Conservation (phyloP, 1,140 invertebrate genomes). For the Calephelis nemesis region DNA sequence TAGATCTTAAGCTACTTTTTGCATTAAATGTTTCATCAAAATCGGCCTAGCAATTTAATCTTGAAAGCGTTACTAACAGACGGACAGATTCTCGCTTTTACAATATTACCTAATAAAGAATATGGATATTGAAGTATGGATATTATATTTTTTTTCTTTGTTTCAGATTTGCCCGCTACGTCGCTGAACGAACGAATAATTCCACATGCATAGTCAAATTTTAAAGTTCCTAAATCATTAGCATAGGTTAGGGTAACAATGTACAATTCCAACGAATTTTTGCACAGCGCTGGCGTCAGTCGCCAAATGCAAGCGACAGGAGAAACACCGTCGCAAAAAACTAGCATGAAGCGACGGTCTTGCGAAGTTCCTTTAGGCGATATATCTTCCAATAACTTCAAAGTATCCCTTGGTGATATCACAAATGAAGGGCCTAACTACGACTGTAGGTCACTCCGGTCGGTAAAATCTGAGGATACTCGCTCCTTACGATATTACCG, state of each 20-base stretch:
- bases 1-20: too few species aligned
- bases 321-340: constrained; percentile 66
- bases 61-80: too few species aligned
- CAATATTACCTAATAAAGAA: too few species aligned
- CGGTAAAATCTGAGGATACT: constrained; percentile 59
- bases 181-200: constrained; percentile 60
- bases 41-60: too few species aligned
- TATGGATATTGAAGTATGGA: background rate
- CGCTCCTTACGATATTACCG: constrained; percentile 57
- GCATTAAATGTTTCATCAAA: too few species aligned
- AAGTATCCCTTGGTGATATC: constrained; percentile 65
- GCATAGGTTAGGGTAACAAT: constrained; percentile 56
- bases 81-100: too few species aligned
- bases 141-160: constrained; percentile 35
- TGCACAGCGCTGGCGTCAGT: constrained; percentile 70
- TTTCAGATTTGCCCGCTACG: constrained; percentile 53
- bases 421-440: constrained; percentile 56
- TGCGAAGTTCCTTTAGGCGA: constrained; percentile 72
- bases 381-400: constrained; percentile 69
- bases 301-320: constrained; percentile 72
- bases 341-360: constrained; percentile 67
- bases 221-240: constrained; percentile 64
- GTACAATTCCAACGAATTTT: constrained; percentile 71
- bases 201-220: constrained; percentile 65
- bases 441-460: constrained; percentile 60